Base-by-base conservation (phyloP, 92 coral and sea anemone genomes). In the Parazoanthus darwini region DNA sequence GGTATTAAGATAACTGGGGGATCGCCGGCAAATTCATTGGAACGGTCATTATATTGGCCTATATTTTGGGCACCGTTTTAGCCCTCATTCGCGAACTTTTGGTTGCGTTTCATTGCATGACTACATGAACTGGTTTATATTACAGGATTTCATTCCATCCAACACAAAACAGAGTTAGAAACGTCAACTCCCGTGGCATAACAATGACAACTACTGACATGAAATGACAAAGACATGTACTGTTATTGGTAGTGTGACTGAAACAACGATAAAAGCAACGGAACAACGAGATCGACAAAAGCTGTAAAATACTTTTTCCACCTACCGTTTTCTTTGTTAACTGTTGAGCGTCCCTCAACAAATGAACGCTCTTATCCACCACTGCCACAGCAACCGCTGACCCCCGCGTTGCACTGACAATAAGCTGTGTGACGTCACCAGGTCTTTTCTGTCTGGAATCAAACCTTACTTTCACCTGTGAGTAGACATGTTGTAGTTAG, bases 161-260 rank as follows among this genome's bases (percentile, higher is more conserved):
- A 54, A 54, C 18, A 54, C 59, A 11, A 54, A 54, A 54, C 18
- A 54, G 18, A 14, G 59, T 14, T 18, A 14, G 18, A 54, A 54
- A 54, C 16, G 59, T 14, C 59, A 11, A 54, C 4, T 13, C 16
- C 59, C 16, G 10, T 48, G 51, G 11, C 11, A 48, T 6, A 10
- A 48, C 10, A 48, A 48, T 48, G 51, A 48, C 51, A 48, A 8
- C 8, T 0, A 48, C 9, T 29, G 33, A 48, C 1, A 11, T 18
- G 13, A 13, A 54, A 54, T 54, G 20, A 54, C 3, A 54, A 11
- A 1, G 59, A 54, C 58, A 51, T 11, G 58, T 54, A 54, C 59
- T 0, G 51, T 1, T 11, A 54, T 54, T 13, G 59, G 59, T 54
- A 88, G 95, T 42, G 70, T 63, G 70, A 22, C 70, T 23, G 26